These are phyloP conservation scores for Ctenodactylus gundi DNA, from an alignment of 2,113 vertebrate genomes.

Conservation along the genomic window DNA sequence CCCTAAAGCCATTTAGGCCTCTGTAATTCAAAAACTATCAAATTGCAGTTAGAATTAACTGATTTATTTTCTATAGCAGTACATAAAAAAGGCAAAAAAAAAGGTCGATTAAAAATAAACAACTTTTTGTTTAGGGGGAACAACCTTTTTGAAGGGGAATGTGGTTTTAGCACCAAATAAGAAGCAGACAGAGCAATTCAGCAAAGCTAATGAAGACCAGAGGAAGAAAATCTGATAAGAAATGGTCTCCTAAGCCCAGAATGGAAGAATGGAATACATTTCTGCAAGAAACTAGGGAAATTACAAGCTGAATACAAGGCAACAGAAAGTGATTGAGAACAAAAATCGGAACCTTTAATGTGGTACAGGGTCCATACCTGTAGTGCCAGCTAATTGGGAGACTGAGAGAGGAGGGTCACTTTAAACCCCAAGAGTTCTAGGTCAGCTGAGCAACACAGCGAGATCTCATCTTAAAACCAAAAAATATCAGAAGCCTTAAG, in stretches of 20 bases:
- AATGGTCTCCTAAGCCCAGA: slow-evolving; percentile 9
- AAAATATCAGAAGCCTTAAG: not conserved
- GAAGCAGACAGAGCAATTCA: not conserved
- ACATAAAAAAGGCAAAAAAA: slow-evolving; percentile 33
- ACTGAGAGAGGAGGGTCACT: not conserved
- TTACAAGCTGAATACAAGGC: not conserved
- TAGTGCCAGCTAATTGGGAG: not conserved
- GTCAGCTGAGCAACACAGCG: not conserved
- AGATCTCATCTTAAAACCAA: not conserved
- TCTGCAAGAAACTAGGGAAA: not conserved
- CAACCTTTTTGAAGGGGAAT: not conserved
- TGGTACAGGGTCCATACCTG: not conserved
- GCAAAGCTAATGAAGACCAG: slow-evolving; percentile 17
- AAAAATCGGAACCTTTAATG: not conserved
- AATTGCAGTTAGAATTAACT: slow-evolving; percentile 35
- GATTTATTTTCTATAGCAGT: slow-evolving; percentile 38
- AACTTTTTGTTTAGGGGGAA: not conserved
- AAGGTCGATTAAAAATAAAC: not conserved
- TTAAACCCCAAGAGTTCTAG: not conserved
- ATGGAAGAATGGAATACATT: not conserved
- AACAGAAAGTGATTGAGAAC: not conserved
- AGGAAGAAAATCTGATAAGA: slow-evolving; percentile 13
- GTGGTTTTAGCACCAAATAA: slow-evolving; percentile 1
- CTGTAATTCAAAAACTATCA: slow-evolving; percentile 45
- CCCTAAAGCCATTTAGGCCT: not conserved